A percentile compares a stretch with the other conserved stretches of the same genome.
These are phyloP conservation scores for Papilio elwesi DNA, from an alignment of 2,888 invertebrate species.

Conservation along the genomic window DNA sequence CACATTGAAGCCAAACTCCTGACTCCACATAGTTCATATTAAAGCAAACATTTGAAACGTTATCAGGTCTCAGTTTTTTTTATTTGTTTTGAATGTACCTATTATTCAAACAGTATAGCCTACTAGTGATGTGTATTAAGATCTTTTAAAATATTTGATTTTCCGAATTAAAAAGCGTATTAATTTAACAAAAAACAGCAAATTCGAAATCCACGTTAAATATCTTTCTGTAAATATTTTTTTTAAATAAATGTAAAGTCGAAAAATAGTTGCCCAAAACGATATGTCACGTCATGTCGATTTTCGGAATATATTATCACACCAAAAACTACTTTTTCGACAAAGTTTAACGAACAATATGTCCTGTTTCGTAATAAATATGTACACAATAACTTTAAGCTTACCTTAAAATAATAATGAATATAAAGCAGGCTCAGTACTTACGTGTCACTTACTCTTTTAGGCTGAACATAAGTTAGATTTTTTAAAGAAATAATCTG, in stretches of 20 bases:
- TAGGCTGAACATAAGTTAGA: too few species aligned
- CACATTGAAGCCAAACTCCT: constrained; percentile 71
- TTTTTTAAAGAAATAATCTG: too few species aligned
- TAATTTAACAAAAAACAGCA: constrained; percentile 14
- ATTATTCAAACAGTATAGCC: constrained; percentile 31
- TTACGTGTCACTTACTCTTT: too few species aligned
- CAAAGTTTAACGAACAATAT: neutral
- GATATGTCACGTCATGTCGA: neutral
- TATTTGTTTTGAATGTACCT: constrained; percentile 39
- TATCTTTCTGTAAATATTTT: neutral
- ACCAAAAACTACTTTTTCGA: neutral
- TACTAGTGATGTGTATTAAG: constrained; percentile 39
- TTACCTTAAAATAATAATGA: neutral
- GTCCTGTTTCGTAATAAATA: constrained; percentile 14
- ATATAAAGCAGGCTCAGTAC: neutral
- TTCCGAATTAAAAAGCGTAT: constrained; percentile 23
- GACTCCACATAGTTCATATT: constrained; percentile 74
- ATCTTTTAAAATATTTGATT: constrained; percentile 41
- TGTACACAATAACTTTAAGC: neutral
- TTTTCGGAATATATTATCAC: too few species aligned
- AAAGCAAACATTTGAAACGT: constrained; percentile 74
- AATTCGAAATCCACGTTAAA: neutral
- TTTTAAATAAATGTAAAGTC: neutral
- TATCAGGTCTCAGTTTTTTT: constrained; percentile 64
- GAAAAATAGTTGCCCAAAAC: neutral